A percentile compares a stretch with the other conserved stretches of the same genome.
phyloP scores from a whole-genome alignment of 2,888 invertebrate genomes.

The Diachrysia chrysitis region DNA sequence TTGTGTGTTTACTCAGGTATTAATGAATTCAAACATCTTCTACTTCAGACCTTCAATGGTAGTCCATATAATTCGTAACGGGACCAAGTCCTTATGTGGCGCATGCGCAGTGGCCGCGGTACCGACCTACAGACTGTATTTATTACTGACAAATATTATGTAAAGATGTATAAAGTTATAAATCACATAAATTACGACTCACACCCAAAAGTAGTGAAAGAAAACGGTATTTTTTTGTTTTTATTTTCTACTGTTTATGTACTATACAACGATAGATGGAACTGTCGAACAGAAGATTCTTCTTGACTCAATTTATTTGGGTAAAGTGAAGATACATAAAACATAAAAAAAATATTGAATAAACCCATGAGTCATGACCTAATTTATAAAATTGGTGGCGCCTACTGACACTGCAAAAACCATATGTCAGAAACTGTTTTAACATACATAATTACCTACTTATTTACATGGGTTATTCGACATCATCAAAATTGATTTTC shows the following conservation, averaged over 20 bases:
- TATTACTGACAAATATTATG: conserved; percentile 35
- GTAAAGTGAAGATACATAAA: no score
- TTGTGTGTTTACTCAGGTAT: neutral
- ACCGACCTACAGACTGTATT: conserved; percentile 34
- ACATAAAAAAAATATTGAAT: no score
- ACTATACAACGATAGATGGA: neutral
- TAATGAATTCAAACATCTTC: conserved; percentile 45
- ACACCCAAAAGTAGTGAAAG: neutral
- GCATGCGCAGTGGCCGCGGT: conserved; percentile 32
- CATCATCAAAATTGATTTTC: no score
- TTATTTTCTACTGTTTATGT: neutral
- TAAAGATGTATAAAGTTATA: conserved; percentile 31
- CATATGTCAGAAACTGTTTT: no score
- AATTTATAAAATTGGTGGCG: no score
- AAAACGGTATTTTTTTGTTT: neutral
- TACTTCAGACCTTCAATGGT: conserved; percentile 42
- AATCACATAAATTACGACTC: conserved; percentile 29
- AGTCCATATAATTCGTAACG: conserved; percentile 59
- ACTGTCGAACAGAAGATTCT: neutral
- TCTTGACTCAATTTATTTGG: neutral
- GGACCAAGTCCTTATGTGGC: conserved; percentile 59
- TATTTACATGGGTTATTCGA: no score
- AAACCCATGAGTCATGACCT: no score
- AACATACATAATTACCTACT: no score
- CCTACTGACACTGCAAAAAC: no score